Evolutionary conservation across 1,140 invertebrate species (phyloP), one percentile per base, ranked within the genome.

Genomic region (Chelonus insularis): DNA sequence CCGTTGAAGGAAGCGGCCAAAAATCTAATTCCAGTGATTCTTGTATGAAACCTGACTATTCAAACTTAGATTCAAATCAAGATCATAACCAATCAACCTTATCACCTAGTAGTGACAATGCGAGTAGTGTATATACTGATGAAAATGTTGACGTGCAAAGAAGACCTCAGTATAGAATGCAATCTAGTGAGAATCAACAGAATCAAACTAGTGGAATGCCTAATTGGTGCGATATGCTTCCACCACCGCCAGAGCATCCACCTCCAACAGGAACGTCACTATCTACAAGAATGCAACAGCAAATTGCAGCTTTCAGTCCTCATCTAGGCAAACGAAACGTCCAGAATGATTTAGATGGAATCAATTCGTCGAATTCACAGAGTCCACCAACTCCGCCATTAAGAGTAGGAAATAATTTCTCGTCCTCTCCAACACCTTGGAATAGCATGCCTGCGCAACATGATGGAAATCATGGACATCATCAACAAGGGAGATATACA

Each of bases 181-280:
- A 71, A 21, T 63, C 71, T 14, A 20, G 66, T 9, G 71, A 73
- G 32, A 66, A 65, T 72, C 60, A 71, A 60, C 69, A 52, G 18
- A 74, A 76, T 14, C 73, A 79, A 18, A 5, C 56, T 1, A 54
- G 55, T 11, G n/a, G n/a, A n/a, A 67, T 88, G 60, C 86, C 90
- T 0, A 91, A 91, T 74, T 91, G 89, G 89, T 88, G 86, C 12
- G 90, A 92, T 68, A 86, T 91, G 68, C 79, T 92, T 21, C 91
- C 91, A 6, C 91, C 90, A 41, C 90, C 91, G 1, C 91, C 91
- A 0, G 88, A 91, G 65, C 89, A 92, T 76, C 90, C 91, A 8
- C 90, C 91, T 2, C 89, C 89, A 5, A 67, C 66, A 7, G 70
- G 61, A 14, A 73, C 73, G 47, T 72, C 72, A 7, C 39, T 74